Conservation (phyloP, 2,113 vertebrate genomes). For the Tylochromis polylepis region DNA sequence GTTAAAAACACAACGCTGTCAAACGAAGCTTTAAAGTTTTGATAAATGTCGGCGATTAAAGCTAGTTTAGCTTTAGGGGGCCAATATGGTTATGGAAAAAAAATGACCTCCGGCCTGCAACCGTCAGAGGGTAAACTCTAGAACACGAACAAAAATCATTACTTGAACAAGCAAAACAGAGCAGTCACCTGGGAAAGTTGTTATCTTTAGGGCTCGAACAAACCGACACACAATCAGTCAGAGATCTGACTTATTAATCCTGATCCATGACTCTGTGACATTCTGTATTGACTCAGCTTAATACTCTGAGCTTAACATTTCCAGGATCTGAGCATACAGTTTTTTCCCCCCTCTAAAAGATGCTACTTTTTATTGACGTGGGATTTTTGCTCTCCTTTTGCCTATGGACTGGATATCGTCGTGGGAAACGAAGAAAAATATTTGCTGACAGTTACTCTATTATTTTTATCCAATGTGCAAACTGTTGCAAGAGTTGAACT, state of each 20-base stretch:
- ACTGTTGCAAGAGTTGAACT: background rate
- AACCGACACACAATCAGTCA: background rate
- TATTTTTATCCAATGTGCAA: background rate
- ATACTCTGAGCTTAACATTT: background rate
- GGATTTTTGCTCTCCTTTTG: background rate
- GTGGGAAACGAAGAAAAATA: background rate
- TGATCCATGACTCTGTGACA: background rate
- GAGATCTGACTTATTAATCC: background rate
- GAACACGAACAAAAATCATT: background rate
- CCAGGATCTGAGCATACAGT: background rate
- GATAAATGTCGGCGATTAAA: background rate
- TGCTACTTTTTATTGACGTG: background rate
- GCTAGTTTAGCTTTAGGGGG: background rate
- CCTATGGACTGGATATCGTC: background rate
- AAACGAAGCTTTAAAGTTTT: background rate
- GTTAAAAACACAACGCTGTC: background rate
- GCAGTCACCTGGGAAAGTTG: background rate
- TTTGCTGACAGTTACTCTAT: background rate
- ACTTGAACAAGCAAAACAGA: background rate
- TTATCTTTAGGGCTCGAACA: background rate
- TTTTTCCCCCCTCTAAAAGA: background rate
- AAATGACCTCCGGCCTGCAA: background rate
- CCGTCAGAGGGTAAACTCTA: background rate
- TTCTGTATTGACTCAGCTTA: background rate
- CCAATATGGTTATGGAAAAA: background rate